These are phyloP conservation scores for Sminthopsis crassicaudata DNA, from an alignment of 2,113 vertebrate species.

Conservation along the genomic window DNA sequence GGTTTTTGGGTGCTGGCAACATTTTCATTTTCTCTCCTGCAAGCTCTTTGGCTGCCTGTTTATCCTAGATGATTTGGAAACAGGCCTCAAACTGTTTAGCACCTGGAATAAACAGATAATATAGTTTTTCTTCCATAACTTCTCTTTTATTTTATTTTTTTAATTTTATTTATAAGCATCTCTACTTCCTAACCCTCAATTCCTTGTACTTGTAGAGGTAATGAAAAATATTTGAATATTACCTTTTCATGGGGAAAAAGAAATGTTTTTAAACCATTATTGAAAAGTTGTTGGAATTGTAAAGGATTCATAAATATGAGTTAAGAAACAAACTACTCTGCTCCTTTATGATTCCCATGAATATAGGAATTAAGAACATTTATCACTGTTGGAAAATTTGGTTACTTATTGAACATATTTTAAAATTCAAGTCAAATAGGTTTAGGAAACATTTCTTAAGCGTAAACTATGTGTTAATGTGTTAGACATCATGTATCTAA, in stretches of 20 bases:
- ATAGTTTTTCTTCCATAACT: background rate
- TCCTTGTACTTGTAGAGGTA: background rate
- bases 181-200: too few relatives aligned
- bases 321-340: background rate
- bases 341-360: slow-evolving; percentile 14
- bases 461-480: background rate
- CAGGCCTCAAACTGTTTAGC: background rate
- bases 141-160: background rate
- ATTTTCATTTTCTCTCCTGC: background rate
- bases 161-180: slow-evolving; percentile 7
- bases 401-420: background rate
- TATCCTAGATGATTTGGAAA: background rate
- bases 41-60: background rate
- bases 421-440: background rate
- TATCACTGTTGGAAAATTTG: slow-evolving; percentile 6
- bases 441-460: background rate
- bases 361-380: background rate
- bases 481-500: background rate
- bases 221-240: background rate
- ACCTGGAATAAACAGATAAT: slow-evolving; percentile 2
- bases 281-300: background rate
- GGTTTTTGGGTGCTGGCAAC: background rate
- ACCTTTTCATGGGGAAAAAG: slow-evolving; percentile 2
- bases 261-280: slow-evolving; percentile 44
- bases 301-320: background rate